phyloP scores from a whole-genome alignment of 2,797 vertebrate genomes.

The Nyctalus aviator region DNA sequence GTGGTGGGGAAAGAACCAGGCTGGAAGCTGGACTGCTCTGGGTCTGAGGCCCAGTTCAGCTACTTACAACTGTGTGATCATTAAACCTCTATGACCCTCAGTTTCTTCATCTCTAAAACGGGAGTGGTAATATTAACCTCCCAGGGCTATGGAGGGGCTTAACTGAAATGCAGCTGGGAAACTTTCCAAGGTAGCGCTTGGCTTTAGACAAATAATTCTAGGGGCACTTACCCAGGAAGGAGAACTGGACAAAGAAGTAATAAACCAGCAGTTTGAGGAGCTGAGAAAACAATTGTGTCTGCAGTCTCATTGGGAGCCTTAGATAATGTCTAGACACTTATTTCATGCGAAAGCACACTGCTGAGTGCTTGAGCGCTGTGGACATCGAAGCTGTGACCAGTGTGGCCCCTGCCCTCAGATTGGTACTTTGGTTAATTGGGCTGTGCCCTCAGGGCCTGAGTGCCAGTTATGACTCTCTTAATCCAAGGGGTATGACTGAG shows the following conservation, averaged over 20 bases:
- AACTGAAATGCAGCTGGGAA: background rate
- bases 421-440: background rate
- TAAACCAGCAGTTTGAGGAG: background rate
- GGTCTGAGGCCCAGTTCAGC: background rate
- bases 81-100: background rate
- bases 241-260: background rate
- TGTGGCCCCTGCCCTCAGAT: no score
- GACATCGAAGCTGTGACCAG: background rate
- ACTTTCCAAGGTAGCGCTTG: background rate
- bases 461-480: no score
- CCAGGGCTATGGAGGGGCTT: background rate
- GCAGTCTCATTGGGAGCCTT: background rate
- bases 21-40: background rate
- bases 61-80: background rate
- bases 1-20: background rate
- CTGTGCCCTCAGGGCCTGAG: background rate
- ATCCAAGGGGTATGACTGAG: background rate
- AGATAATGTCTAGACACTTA: background rate
- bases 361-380: background rate
- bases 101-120: background rate
- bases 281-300: background rate
- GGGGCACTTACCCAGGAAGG: no score
- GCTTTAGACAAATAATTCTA: no score
- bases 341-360: background rate
- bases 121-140: no score